Base-by-base conservation (phyloP, 2,113 vertebrate genomes). In the Hippocampus zosterae region DNA sequence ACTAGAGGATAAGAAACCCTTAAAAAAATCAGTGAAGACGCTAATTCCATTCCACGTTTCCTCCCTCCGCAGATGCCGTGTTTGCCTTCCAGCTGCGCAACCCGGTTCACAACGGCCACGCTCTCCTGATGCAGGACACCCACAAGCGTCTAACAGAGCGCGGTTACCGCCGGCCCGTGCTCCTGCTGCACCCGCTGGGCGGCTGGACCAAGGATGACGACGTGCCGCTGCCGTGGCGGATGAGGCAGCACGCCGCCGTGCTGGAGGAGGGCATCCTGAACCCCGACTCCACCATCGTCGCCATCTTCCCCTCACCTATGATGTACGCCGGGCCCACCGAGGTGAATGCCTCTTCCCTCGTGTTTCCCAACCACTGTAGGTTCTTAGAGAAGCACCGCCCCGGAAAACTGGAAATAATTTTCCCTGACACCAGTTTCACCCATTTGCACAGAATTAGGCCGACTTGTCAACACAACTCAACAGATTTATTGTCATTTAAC, bases 191-290 rank as follows among this genome's bases (percentile, higher is more conserved):
- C 80, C 97, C 97, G 0, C 93, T 99, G 11, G 97, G 97, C 2
- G 97, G 97, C 53, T 99, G 96, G 97, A 99, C 97, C 23, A 99
- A 99, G 82, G 97, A 98, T 16, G 97, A 99, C 3, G 97, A 99
- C 0, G 97, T 98, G 70, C 97, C 97, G 4, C 86, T 99, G 68
- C 86, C 89, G 78, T 98, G 96, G 96, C 93, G 97, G 37, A 98
- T 99, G 97, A 95, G 93, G 76, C 97, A 99, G 75, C 97, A 99
- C 0, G 93, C 96, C 0, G 97, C 97, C 0, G 96, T 99, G 25
- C 91, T 99, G 84, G 96, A 98, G 68, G 97, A 98, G 75, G 95
- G 95, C 0, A 44, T 98, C 57, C 89, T 99, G 46, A 92, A 95
- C 23, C 94, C 95, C 40, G 93, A 94, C 61, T 92, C 94, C 0